Evolutionary conservation across 1,140 invertebrate genomes (phyloP), one percentile per base, ranked within the genome.

Genomic region (Sitobion miscanthi): DNA sequence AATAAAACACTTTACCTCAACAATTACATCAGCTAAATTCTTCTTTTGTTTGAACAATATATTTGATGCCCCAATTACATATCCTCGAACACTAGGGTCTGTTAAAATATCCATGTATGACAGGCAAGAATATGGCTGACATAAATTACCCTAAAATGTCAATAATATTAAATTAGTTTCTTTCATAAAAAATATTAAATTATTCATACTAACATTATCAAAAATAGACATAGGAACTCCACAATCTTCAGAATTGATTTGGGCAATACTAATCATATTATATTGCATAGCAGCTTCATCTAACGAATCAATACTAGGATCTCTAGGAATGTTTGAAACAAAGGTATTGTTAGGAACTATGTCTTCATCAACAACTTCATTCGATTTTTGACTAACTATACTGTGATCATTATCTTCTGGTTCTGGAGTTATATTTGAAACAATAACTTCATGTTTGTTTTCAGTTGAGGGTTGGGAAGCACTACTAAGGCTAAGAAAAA

Each of bases 41-140:
- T 97, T 97, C 95, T 99, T 99, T 95, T 99, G 99, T 95, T 99
- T 98, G 95, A 99, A 99, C 17, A 99, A 96, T 35, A 99, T 97
- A 96, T 99, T 99, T 69, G 99, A 99, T 20, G 99, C 99, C 89
- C 99, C 99, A 94, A 99, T 98, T 69, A 99, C 96, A 95, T 99
- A 99, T 88, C 98, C 98, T 94, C 98, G 96, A 17, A 99, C 97
- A 94, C 98, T 98, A 5, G 97, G 96, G 95, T 99, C 98, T 93
- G 97, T 97, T 49, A 99, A 95, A 85, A 99, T 95, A 96, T 99
- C 99, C 95, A 99, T 97, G 95, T 99, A 99, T 94, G 99, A 98
- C 85, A 99, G 96, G 9, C 98, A 99, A 90, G 99, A 96, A 95
- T 99, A 99, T 57, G 99, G 99, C 95, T 99, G 97, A 95, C 98